A percentile compares a stretch with the other conserved stretches of the same genome.
Conservation (phyloP, 2,888 invertebrate genomes). For the Steinernema scapterisci region DNA sequence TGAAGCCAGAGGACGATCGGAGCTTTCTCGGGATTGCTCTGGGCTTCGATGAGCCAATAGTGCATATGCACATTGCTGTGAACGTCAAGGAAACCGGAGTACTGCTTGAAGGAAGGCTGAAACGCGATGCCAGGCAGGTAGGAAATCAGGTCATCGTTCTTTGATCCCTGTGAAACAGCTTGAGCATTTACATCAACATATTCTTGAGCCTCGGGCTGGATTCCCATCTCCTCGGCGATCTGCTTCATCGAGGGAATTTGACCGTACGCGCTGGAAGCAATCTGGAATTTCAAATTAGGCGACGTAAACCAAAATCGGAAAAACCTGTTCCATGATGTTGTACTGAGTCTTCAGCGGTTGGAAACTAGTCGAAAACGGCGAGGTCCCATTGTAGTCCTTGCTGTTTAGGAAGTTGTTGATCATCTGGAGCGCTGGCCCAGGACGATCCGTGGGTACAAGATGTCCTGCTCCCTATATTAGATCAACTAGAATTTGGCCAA, state of each 20-base stretch:
- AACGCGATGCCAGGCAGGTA: conserved; percentile 54
- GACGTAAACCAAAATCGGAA: too few species aligned
- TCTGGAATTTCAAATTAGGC: conserved; percentile 28
- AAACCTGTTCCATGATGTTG: conserved; percentile 36
- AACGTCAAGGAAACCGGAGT: conserved; percentile 69
- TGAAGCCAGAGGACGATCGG: conserved; percentile 69
- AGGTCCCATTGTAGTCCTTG: conserved; percentile 49
- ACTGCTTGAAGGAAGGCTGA: conserved; percentile 68
- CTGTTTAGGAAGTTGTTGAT: conserved; percentile 73
- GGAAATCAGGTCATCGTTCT: conserved; percentile 46
- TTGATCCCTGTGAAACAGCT: neutral
- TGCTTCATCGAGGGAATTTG: neutral
- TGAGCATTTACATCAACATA: neutral
- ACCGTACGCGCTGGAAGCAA: neutral
- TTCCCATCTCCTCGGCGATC: neutral
- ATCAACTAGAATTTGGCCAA: too few species aligned
- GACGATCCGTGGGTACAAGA: conserved; percentile 82
- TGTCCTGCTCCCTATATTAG: conserved; percentile 79
- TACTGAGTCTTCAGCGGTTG: conserved; percentile 37
- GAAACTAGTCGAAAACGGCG: conserved; percentile 31
- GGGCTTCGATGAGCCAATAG: conserved; percentile 67
- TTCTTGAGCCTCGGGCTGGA: neutral
- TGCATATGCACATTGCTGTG: conserved; percentile 66
- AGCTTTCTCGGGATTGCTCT: conserved; percentile 64
- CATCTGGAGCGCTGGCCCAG: conserved; percentile 78